Evolutionary conservation across 1,140 invertebrate species (phyloP).

Genomic region (Lepidurus couesii): DNA sequence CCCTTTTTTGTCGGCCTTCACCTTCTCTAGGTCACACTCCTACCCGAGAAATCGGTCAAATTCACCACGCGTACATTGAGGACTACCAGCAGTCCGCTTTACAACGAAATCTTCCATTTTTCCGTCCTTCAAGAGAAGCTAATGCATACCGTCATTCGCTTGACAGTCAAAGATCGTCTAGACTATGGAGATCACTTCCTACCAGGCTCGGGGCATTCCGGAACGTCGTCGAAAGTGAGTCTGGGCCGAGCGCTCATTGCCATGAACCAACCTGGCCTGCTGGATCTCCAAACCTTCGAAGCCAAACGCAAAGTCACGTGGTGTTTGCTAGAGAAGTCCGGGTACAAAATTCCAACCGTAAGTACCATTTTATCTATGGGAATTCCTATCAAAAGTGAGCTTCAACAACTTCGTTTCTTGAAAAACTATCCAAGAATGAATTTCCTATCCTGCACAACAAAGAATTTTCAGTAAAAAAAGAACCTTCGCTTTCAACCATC

Average conservation of each 20-base stretch:
- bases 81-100: conserved; percentile 20
- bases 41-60: conserved; percentile 25
- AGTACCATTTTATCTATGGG: not conserved
- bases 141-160: conserved; percentile 16
- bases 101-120: conserved; percentile 25
- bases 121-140: not conserved
- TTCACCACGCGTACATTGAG: not conserved
- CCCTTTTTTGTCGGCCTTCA: not conserved
- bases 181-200: conserved; percentile 11
- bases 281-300: not conserved
- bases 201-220: not conserved
- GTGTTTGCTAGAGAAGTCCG: conserved; percentile 16
- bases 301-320: conserved; percentile 14
- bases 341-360: not conserved
- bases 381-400: not conserved
- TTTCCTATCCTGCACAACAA: not conserved
- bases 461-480: no score
- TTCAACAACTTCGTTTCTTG: not conserved
- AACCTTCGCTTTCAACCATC: no score
- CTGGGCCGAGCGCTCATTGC: not conserved
- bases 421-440: conserved; percentile 4
- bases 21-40: conserved; percentile 13
- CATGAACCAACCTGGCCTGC: not conserved
- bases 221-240: not conserved
- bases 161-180: conserved; percentile 19